Percentiles rank a stretch among this genome's conserved stretches.
Evolutionary conservation across 1,140 invertebrate genomes (phyloP).

Genomic region (Bombus confusus): DNA sequence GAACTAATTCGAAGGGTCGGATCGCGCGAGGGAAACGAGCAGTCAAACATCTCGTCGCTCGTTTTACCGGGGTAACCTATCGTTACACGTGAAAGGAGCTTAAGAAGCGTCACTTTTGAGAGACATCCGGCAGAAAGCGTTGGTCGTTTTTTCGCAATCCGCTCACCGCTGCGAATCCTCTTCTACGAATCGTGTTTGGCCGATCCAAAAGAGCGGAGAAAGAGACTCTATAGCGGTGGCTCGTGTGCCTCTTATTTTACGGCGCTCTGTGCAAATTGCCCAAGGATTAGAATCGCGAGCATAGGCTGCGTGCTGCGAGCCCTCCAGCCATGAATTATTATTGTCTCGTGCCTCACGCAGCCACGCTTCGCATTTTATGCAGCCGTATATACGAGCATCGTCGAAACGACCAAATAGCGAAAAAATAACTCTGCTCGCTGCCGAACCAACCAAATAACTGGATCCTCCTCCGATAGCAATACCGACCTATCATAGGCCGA

Average conservation of each 20-base stretch:
- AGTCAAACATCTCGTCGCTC: background rate
- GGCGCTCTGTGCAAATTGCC: slow-evolving; percentile 71
- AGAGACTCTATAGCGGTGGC: slow-evolving; percentile 22
- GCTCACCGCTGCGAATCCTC: slow-evolving; percentile 11
- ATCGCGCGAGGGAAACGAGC: background rate
- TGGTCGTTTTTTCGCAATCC: background rate
- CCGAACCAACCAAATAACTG: slow-evolving; percentile 60
- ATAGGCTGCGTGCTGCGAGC: slow-evolving; percentile 67
- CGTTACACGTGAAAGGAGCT: background rate
- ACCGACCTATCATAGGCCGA: background rate
- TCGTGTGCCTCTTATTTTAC: slow-evolving; percentile 59
- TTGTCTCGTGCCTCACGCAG: slow-evolving; percentile 75
- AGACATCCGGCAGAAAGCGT: background rate
- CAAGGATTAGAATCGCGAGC: slow-evolving; percentile 73
- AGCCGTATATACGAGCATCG: slow-evolving; percentile 25
- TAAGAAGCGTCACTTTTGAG: background rate
- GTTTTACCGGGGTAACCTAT: background rate
- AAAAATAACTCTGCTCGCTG: slow-evolving; percentile 24
- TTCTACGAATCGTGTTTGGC: slow-evolving; percentile 45
- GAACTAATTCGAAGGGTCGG: background rate
- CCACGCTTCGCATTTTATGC: slow-evolving; percentile 55
- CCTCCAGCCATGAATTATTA: slow-evolving; percentile 69
- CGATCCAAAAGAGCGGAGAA: slow-evolving; percentile 43
- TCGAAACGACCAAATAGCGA: slow-evolving; percentile 56
- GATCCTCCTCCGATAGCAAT: slow-evolving; percentile 30